phyloP scores from a whole-genome alignment of 2,797 vertebrate genomes.

The Pseudotriccus pelzelni region DNA sequence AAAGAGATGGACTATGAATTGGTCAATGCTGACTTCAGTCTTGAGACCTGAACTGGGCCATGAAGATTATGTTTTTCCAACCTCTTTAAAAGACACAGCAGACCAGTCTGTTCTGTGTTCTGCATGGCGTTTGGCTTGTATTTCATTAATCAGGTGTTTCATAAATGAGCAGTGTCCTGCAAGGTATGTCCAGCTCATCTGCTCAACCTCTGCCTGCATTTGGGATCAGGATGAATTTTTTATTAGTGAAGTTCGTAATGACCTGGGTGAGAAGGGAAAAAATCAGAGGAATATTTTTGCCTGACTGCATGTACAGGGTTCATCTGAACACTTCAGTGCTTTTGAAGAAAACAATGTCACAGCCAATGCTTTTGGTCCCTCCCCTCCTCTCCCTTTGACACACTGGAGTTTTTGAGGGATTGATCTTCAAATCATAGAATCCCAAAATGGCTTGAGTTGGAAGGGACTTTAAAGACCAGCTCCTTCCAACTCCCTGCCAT shows the following conservation, averaged over 20 bases:
- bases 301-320: neutral
- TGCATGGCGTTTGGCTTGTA: neutral
- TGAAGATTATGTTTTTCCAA: neutral
- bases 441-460: neutral
- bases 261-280: neutral
- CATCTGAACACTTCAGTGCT: neutral
- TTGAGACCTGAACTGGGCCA: neutral
- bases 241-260: neutral
- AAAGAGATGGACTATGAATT: neutral
- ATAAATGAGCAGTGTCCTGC: neutral
- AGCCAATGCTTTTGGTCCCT: neutral
- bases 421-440: neutral
- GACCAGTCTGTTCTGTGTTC: neutral
- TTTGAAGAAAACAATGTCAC: neutral
- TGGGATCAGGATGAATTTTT: neutral
- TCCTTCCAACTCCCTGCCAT: neutral
- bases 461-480: neutral
- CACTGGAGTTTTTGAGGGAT: neutral
- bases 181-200: accelerated
- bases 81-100: accelerated
- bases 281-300: neutral
- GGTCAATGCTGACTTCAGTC: neutral
- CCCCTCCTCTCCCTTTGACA: neutral
- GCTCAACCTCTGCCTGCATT: neutral
- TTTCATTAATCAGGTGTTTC: neutral